These are phyloP conservation scores for Emydocephalus ijimae DNA, from an alignment of 2,113 vertebrate genomes.

Conservation along the genomic window DNA sequence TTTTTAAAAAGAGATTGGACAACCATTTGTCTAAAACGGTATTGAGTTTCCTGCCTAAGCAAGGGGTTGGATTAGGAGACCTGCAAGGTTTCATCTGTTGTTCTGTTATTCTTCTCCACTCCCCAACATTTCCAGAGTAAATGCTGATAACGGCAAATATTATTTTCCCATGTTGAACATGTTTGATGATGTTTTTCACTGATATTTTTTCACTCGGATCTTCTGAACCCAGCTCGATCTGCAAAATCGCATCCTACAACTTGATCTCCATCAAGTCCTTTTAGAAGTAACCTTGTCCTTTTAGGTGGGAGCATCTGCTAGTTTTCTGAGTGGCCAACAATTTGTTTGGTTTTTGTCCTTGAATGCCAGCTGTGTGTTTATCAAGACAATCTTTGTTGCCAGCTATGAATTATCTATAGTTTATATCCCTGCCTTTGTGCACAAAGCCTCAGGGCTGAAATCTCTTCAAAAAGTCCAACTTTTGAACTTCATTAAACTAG, in stretches of 20 bases:
- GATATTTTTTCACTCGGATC: background rate
- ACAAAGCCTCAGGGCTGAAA: background rate
- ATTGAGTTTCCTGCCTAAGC: too few species aligned
- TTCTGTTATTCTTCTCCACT: too few species aligned
- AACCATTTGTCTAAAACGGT: too few species aligned
- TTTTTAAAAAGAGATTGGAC: too few species aligned
- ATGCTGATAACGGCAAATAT: background rate
- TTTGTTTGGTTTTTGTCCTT: background rate
- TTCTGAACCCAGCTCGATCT: background rate
- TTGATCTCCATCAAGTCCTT: background rate
- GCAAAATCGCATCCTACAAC: background rate
- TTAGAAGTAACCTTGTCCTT: background rate
- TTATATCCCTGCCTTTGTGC: background rate
- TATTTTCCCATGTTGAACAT: background rate
- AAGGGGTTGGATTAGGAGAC: too few species aligned
- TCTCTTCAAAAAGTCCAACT: background rate
- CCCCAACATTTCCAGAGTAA: background rate
- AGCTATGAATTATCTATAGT: background rate
- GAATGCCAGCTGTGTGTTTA: background rate
- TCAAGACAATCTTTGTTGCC: background rate
- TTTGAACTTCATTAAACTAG: background rate
- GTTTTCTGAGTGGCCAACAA: background rate
- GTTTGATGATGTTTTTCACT: too few species aligned
- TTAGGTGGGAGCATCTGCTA: background rate
- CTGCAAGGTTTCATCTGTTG: too few species aligned